These are phyloP conservation scores for Mus caroli DNA, from an alignment of 2,797 vertebrate species.

Conservation along the genomic window DNA sequence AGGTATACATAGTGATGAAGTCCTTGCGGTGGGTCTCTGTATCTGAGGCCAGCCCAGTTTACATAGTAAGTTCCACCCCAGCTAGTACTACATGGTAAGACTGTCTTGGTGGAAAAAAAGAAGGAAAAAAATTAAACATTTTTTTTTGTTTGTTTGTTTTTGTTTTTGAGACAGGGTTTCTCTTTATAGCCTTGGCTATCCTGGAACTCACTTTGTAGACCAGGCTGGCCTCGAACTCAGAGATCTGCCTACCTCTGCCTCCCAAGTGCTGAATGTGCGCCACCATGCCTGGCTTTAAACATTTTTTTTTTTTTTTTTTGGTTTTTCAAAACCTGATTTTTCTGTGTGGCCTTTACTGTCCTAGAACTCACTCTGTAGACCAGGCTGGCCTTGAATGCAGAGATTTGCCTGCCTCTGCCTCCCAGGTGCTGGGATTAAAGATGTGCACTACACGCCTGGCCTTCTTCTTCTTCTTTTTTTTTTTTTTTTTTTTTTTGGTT, in stretches of 20 bases:
- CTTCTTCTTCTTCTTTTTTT: too few relatives aligned
- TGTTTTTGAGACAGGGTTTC: too few relatives aligned
- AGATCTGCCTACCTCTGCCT: too few relatives aligned
- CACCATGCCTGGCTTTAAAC: too few relatives aligned
- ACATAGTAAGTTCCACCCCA: neutral
- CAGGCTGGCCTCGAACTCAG: too few relatives aligned
- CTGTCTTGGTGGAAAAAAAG: neutral
- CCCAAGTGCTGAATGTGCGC: too few relatives aligned
- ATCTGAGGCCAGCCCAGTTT: neutral
- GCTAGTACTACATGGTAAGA: neutral
- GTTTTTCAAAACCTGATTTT: neutral
- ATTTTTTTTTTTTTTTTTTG: too few relatives aligned
- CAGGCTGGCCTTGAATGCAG: neutral
- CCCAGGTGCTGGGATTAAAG: neutral
- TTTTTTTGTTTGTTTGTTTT: neutral
- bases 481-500: too few relatives aligned
- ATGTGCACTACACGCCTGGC: neutral
- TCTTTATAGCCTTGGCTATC: too few relatives aligned
- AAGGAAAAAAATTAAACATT: neutral
- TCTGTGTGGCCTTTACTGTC: neutral
- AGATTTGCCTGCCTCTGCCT: neutral
- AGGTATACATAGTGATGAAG: neutral
- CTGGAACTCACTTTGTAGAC: too few relatives aligned
- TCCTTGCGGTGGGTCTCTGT: neutral
- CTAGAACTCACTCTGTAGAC: neutral